These are phyloP conservation scores for Epirrita christyi DNA, from an alignment of 2,888 invertebrate genomes.

Conservation along the genomic window DNA sequence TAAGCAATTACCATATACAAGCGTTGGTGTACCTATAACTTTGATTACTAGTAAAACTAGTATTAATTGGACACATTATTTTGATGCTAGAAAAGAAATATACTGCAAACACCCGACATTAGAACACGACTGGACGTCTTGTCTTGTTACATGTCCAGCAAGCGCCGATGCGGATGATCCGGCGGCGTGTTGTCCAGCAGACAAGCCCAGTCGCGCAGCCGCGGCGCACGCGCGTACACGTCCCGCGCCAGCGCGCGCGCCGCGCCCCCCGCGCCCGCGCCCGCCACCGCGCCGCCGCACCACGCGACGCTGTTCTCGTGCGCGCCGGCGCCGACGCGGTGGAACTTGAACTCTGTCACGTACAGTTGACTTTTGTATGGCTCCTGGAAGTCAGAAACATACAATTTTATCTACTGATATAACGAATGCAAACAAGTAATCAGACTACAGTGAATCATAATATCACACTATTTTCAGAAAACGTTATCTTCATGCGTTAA, in stretches of 20 bases:
- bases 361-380: conserved; percentile 49
- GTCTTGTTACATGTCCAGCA: conserved; percentile 28
- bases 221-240: conserved; percentile 87
- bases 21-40: no score
- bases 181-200: conserved; percentile 84
- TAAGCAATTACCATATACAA: no score
- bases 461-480: no score
- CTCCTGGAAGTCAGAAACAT: conserved; percentile 14
- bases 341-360: conserved; percentile 87
- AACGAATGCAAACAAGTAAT: no score
- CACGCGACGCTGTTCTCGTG: conserved; percentile 92
- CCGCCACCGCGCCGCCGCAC: conserved; percentile 88
- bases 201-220: conserved; percentile 93
- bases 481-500: no score
- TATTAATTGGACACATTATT: no score
- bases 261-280: conserved; percentile 86
- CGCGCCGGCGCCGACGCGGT: conserved; percentile 90
- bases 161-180: conserved; percentile 53
- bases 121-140: no score
- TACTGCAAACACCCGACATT: no score
- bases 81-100: no score
- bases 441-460: no score
- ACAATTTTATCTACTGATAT: no score
- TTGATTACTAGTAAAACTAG: no score
- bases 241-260: conserved; percentile 90